A percentile compares a stretch with the other conserved stretches of the same genome.
These are phyloP conservation scores for Antennarius striatus DNA, from an alignment of 2,113 vertebrate genomes.

Conservation along the genomic window DNA sequence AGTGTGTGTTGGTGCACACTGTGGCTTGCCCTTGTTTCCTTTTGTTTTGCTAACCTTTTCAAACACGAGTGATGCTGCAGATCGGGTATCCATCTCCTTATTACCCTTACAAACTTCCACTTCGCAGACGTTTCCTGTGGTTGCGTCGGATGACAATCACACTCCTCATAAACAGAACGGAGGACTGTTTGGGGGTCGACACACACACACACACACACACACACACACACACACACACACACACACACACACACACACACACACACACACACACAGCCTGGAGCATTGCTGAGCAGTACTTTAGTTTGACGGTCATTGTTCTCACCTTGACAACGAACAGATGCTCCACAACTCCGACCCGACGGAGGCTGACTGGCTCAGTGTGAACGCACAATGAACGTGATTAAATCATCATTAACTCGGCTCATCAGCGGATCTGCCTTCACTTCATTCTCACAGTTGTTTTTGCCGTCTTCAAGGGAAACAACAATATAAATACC, in stretches of 20 bases:
- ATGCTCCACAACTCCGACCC: slow-evolving; percentile 8
- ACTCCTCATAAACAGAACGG: slow-evolving; percentile 10
- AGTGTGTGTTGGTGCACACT: slow-evolving; percentile 24
- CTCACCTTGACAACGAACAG: slow-evolving; percentile 36
- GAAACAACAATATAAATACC: slow-evolving; percentile 11
- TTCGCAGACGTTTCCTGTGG: slow-evolving; percentile 42
- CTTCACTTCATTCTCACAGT: slow-evolving; percentile 16
- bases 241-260: no score
- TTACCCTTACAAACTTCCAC: slow-evolving; percentile 39
- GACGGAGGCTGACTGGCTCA: slow-evolving; percentile 4
- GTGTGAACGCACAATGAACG: background rate
- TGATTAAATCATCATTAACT: slow-evolving; percentile 33
- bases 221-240: no score
- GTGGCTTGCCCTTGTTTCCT: slow-evolving; percentile 39
- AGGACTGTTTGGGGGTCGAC: slow-evolving; percentile 13
- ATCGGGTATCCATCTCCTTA: slow-evolving; percentile 53
- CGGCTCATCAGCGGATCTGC: slow-evolving; percentile 29
- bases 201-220: no score
- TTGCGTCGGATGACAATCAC: slow-evolving; percentile 38
- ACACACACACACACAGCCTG: no score
- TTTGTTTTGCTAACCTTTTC: slow-evolving; percentile 66
- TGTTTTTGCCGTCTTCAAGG: slow-evolving; percentile 11
- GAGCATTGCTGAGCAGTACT: background rate
- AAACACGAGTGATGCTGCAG: slow-evolving; percentile 56
- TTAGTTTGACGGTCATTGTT: slow-evolving; percentile 2